Percentiles rank a stretch among this genome's conserved stretches.
These are phyloP conservation scores for Trididemnum clinides DNA, from an alignment of 23 tunicate genomes.

Conservation along the genomic window DNA sequence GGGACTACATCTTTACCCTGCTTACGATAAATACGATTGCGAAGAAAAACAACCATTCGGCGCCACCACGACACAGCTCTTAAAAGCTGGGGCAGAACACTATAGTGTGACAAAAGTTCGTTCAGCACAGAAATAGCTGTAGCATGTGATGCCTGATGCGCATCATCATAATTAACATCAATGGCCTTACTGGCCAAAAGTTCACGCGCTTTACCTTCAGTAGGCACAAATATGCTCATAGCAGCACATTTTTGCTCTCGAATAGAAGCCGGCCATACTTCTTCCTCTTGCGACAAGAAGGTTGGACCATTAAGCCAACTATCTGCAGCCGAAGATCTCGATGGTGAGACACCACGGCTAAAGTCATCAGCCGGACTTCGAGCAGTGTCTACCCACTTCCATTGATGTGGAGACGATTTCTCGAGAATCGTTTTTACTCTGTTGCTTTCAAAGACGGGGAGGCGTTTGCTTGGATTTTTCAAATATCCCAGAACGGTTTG, in stretches of 20 bases:
- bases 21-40: neutral
- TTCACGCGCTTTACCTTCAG: neutral
- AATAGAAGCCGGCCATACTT: neutral
- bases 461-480: neutral
- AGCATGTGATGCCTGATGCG: neutral
- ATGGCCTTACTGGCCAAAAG: neutral
- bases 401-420: neutral
- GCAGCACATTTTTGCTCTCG: neutral
- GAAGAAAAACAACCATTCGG: neutral
- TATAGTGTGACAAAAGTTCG: neutral
- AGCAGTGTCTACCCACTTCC: constrained; percentile 3
- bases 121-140: neutral
- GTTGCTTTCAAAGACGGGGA: neutral
- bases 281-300: neutral
- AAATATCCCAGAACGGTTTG: constrained; percentile 4
- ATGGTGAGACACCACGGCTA: constrained; percentile 3
- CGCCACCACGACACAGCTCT: neutral
- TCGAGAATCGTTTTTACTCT: neutral
- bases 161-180: neutral
- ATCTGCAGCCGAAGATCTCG: neutral
- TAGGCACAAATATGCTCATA: neutral
- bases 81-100: neutral
- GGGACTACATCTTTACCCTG: neutral
- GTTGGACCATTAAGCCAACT: neutral
- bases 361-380: constrained; percentile 4